Evolutionary conservation across 2,797 vertebrate species (phyloP).

Genomic region (Mergus octosetaceus): DNA sequence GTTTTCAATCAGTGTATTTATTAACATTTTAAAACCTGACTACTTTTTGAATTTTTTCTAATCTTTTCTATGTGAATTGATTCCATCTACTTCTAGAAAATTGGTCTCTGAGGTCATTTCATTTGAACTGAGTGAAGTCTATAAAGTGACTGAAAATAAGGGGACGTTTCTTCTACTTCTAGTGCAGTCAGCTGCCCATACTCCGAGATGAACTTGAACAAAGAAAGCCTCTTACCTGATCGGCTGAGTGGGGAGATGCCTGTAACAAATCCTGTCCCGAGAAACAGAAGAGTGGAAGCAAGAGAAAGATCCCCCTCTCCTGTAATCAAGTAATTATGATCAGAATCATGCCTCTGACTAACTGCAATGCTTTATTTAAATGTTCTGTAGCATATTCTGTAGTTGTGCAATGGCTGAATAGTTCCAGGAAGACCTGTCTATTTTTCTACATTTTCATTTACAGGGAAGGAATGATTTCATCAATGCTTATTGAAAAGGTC

Average conservation of each 20-base stretch:
- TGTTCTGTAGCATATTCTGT: not conserved
- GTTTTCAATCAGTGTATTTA: not conserved
- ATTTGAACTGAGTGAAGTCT: not conserved
- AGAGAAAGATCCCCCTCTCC: slow-evolving; percentile 72
- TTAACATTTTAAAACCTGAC: not conserved
- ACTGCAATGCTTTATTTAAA: not conserved
- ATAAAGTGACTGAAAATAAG: slow-evolving; percentile 8
- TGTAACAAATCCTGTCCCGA: slow-evolving; percentile 70
- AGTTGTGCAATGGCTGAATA: not conserved
- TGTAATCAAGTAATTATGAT: slow-evolving; percentile 77
- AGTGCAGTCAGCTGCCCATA: slow-evolving; percentile 85
- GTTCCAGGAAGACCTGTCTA: not conserved
- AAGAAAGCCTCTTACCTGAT: slow-evolving; percentile 83
- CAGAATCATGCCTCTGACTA: not conserved
- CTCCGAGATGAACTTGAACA: slow-evolving; percentile 86
- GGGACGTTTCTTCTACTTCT: slow-evolving; percentile 39
- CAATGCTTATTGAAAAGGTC: not conserved
- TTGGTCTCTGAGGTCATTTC: not conserved
- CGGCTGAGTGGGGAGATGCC: slow-evolving; percentile 84
- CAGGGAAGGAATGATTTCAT: not conserved
- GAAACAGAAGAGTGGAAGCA: slow-evolving; percentile 75
- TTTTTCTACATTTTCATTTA: not conserved
- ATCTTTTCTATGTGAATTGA: not conserved
- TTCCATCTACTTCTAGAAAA: not conserved
- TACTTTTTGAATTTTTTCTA: not conserved